Evolutionary conservation across 1,140 invertebrate species (phyloP).

Genomic region (Aporrectodea caliginosa): DNA sequence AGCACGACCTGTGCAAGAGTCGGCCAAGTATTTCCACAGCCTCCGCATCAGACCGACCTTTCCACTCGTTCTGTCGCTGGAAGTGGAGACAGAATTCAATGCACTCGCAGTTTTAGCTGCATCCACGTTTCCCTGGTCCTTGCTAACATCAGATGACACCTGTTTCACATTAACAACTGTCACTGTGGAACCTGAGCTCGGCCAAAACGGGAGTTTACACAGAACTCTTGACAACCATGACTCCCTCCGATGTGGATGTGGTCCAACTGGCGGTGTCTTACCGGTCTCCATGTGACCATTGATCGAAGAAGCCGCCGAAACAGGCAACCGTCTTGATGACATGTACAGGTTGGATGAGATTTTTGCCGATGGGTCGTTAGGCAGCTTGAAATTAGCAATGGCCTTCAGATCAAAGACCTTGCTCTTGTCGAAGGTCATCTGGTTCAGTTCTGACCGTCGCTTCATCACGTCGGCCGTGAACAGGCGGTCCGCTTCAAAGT

Average conservation of each 20-base stretch:
- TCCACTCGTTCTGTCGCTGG: background rate
- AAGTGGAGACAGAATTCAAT: background rate
- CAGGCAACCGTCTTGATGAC: background rate
- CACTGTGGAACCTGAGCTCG: background rate
- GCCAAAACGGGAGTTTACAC: background rate
- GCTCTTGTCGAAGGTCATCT: constrained; percentile 42
- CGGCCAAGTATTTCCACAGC: background rate
- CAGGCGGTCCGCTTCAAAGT: constrained; percentile 71
- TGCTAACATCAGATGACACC: background rate
- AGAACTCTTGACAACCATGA: background rate
- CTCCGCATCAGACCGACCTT: background rate
- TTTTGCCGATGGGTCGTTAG: background rate
- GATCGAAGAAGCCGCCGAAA: background rate
- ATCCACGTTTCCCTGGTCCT: background rate
- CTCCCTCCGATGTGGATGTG: background rate
- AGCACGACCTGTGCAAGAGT: background rate
- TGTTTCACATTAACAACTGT: background rate
- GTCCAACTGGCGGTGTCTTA: background rate
- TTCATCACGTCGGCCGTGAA: constrained; percentile 56
- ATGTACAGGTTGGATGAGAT: background rate
- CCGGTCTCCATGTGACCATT: background rate
- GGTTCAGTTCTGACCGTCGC: constrained; percentile 39
- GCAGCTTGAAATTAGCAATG: constrained; percentile 34
- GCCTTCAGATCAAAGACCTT: constrained; percentile 54
- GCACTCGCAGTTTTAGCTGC: background rate